phyloP scores from a whole-genome alignment of 2,113 vertebrate species.

The Nematolebias whitei region DNA sequence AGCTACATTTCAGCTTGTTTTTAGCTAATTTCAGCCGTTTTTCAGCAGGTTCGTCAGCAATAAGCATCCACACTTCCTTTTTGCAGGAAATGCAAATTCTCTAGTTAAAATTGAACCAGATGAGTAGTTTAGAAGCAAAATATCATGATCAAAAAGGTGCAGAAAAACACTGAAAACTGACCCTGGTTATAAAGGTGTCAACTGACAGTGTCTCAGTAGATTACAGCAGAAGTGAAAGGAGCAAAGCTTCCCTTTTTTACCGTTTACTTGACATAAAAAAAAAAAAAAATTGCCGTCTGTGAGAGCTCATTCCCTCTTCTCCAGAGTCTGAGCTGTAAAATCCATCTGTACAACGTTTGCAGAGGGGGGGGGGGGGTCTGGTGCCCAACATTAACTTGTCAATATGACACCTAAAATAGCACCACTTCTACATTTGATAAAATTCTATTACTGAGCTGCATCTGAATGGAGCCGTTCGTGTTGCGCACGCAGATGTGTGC shows the following conservation, averaged over 20 bases:
- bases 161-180: neutral
- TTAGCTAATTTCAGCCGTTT: too few relatives aligned
- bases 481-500: neutral
- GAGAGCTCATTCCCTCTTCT: conserved; percentile 22
- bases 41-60: too few relatives aligned
- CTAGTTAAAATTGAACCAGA: too few relatives aligned
- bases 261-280: conserved; percentile 29
- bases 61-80: too few relatives aligned
- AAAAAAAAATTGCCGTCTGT: neutral
- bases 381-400: conserved; percentile 42
- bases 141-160: too few relatives aligned
- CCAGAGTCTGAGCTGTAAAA: conserved; percentile 23
- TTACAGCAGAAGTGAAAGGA: neutral
- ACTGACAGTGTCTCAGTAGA: neutral
- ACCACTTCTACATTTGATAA: conserved; percentile 49
- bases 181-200: neutral
- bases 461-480: conserved; percentile 6
- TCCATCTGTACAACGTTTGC: conserved; percentile 25
- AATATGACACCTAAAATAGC: conserved; percentile 40
- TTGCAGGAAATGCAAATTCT: too few relatives aligned
- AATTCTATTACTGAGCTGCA: conserved; percentile 22
- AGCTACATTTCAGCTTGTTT: too few relatives aligned
- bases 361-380: conserved; percentile 22
- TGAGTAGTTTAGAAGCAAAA: neutral
- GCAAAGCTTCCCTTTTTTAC: conserved; percentile 4